These are phyloP conservation scores for Aurelia sp. DNA, from an alignment of 30 jellyfish, hydroid and myxozoan species.

Conservation along the genomic window DNA sequence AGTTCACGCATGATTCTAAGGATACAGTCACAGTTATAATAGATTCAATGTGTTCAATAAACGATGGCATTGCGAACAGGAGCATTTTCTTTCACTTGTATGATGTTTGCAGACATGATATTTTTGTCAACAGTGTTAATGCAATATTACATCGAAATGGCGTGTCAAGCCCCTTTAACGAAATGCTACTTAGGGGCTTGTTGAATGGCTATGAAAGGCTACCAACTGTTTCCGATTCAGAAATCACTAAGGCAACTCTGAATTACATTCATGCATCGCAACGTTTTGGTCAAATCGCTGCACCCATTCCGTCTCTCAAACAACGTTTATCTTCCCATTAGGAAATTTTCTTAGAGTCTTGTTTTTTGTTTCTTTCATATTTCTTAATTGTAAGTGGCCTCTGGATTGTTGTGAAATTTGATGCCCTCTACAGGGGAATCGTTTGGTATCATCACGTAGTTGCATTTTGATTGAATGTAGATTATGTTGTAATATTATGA, in stretches of 20 bases:
- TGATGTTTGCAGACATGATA: conserved; percentile 19
- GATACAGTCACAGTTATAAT: too few species aligned
- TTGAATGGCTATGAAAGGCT: conserved; percentile 31
- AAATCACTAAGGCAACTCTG: conserved; percentile 30
- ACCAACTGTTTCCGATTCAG: conserved; percentile 1
- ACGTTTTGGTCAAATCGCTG: conserved; percentile 4
- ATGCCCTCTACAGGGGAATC: too few species aligned
- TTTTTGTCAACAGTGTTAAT: conserved; percentile 22
- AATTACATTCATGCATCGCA: conserved; percentile 18
- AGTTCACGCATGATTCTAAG: too few species aligned
- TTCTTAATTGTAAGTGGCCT: too few species aligned
- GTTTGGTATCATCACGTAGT: too few species aligned
- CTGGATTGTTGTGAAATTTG: too few species aligned
- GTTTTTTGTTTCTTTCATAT: too few species aligned
- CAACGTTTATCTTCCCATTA: background rate
- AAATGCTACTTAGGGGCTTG: conserved; percentile 5
- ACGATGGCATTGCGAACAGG: too few species aligned
- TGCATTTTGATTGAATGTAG: too few species aligned
- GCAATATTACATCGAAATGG: conserved; percentile 18
- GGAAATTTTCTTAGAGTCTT: too few species aligned
- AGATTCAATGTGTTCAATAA: too few species aligned
- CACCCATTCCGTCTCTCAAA: conserved; percentile 1
- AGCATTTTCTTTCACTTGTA: conserved; percentile 7
- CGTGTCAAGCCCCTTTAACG: conserved; percentile 31
- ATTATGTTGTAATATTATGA: too few species aligned